Evolutionary conservation across 2,888 invertebrate genomes (phyloP).

Genomic region (Drosophila limbata): DNA sequence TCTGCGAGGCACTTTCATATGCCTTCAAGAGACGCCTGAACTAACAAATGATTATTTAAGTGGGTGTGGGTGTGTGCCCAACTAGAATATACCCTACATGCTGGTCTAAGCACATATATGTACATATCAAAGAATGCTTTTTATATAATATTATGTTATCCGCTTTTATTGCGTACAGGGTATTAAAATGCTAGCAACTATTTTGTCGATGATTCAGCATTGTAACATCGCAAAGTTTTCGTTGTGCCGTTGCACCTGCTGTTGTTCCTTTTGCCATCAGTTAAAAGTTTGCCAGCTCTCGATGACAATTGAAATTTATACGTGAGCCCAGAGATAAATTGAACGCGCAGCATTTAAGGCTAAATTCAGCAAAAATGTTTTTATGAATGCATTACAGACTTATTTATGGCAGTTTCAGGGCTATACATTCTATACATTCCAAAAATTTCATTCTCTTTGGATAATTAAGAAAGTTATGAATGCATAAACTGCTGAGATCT

Average conservation of each 20-base stretch:
- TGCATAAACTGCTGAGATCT: too few relatives aligned
- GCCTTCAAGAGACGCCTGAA: not conserved
- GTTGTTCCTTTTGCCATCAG: conserved; percentile 8
- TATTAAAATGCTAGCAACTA: not conserved
- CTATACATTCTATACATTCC: too few relatives aligned
- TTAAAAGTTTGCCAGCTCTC: conserved; percentile 11
- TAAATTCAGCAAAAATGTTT: not conserved
- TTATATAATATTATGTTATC: too few relatives aligned
- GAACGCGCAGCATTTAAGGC: not conserved
- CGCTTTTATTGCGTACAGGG: not conserved
- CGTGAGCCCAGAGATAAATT: not conserved
- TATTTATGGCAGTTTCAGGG: not conserved
- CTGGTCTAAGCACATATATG: not conserved
- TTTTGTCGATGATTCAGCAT: not conserved
- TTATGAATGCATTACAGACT: too few relatives aligned
- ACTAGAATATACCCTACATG: not conserved
- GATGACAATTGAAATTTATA: conserved; percentile 11
- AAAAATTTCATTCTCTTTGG: too few relatives aligned
- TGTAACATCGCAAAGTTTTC: conserved; percentile 6
- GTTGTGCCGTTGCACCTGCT: conserved; percentile 5
- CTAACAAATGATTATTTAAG: not conserved
- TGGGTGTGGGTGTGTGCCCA: not conserved
- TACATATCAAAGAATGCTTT: not conserved
- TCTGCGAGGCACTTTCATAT: not conserved
- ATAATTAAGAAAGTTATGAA: not conserved